Evolutionary conservation across 2,113 vertebrate species (phyloP), one percentile per base, ranked within the genome.

Genomic region (Ammospiza caudacuta): DNA sequence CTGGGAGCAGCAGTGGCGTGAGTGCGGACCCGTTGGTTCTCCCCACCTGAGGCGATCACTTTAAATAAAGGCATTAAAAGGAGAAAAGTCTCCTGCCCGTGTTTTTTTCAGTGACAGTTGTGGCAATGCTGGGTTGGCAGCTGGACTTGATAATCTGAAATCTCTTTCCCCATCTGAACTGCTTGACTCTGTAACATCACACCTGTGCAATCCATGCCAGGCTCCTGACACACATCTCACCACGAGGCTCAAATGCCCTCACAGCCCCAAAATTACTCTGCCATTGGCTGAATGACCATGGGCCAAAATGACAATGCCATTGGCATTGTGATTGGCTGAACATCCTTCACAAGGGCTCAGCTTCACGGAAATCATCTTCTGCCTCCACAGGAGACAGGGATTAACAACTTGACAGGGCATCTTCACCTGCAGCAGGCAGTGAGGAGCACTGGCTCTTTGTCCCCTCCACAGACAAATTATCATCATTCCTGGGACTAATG

Each of bases 361-460:
- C 12, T 55, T 59, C 47, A 47, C 11, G 59, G 59, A 58, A 86
- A 68, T 37, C 41, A 31, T 17, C 61, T 58, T 37, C 67, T 61
- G 37, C 54, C 19, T 61, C 41, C 59, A 49, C 15, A 2, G 2
- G 24, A 20, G 27, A 8, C 47, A 59, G 23, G 74, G 20, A 59
- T 35, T 12, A 44, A 72, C 54, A 37, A 21, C 37, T 41, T 1
- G 0, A 49, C 1, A 13, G 25, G 6, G 59, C 4, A 2, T 54
- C 39, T 74, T 22, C 43, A 54, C 61, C 63, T 76, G 72, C 24
- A 61, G 49, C 44, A 80, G 67, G 64, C 46, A 57, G n/a, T 49
- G 47, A 85, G 62, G 43, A 59, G 37, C 35, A 9, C 0, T 3
- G 44, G 66, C 10, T 47, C 58, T 64, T 47, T 9, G 31, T 35